phyloP scores from a whole-genome alignment of 53 echinoderm and acorn worm species.

The Pentamera pediparva region DNA sequence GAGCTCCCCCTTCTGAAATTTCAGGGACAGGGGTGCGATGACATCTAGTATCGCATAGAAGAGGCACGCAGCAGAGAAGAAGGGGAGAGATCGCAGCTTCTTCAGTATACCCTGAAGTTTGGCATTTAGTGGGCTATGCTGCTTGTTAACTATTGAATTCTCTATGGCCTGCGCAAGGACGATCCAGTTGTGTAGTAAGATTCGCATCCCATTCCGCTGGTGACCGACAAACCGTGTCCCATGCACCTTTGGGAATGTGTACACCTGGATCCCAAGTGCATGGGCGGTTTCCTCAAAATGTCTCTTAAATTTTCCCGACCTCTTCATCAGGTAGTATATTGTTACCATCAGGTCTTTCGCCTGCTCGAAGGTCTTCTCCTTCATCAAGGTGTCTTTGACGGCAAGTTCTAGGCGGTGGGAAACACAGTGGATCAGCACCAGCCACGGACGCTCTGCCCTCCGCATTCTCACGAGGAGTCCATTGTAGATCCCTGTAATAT shows the following conservation, averaged over 20 bases:
- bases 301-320: slow-evolving; percentile 42
- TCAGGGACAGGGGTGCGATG: slow-evolving; percentile 35
- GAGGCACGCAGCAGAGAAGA: slow-evolving; percentile 16
- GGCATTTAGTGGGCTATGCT: slow-evolving; percentile 29
- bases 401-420: slow-evolving; percentile 49
- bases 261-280: slow-evolving; percentile 18
- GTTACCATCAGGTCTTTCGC: slow-evolving; percentile 45
- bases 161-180: slow-evolving; percentile 36
- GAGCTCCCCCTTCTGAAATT: slow-evolving; percentile 19
- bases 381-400: slow-evolving; percentile 45
- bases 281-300: slow-evolving; percentile 30
- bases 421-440: slow-evolving; percentile 34
- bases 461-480: slow-evolving; percentile 25
- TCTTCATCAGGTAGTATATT: slow-evolving; percentile 42
- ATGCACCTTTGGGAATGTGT: slow-evolving; percentile 53
- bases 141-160: slow-evolving; percentile 43
- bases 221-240: slow-evolving; percentile 46
- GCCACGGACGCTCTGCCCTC: slow-evolving; percentile 43
- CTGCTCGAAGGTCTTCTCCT: slow-evolving; percentile 33
- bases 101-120: slow-evolving; percentile 48
- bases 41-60: slow-evolving; percentile 31
- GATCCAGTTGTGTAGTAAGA: slow-evolving; percentile 52
- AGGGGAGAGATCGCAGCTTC: neutral
- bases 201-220: slow-evolving; percentile 36
- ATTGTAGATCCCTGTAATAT: slow-evolving; percentile 37